These are phyloP conservation scores for Heliothis subflexa DNA, from an alignment of 1,140 invertebrate species.

Conservation along the genomic window DNA sequence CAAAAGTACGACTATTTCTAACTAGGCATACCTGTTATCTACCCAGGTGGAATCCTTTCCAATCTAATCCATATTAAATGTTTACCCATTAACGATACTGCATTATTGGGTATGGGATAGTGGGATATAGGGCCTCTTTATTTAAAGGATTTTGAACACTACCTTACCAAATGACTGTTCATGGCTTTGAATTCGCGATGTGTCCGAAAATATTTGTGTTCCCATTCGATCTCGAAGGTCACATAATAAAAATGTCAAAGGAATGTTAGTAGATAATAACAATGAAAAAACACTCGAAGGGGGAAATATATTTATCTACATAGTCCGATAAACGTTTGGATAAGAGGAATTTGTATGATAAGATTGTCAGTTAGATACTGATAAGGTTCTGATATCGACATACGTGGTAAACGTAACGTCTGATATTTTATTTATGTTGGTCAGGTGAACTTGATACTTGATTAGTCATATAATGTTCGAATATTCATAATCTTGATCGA, in stretches of 20 bases:
- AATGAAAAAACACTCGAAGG: slow-evolving; percentile 1
- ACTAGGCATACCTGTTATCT: too few species aligned
- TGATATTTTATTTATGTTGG: background rate
- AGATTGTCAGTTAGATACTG: slow-evolving; percentile 26
- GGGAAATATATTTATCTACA: slow-evolving; percentile 7
- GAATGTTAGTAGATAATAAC: background rate
- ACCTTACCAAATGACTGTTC: too few species aligned
- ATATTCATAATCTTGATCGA: too few species aligned
- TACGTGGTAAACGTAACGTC: background rate
- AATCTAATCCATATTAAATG: too few species aligned
- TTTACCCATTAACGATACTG: too few species aligned
- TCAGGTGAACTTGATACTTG: background rate
- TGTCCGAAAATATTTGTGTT: background rate
- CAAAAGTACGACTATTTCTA: too few species aligned
- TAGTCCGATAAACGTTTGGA: background rate
- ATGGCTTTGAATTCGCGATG: slow-evolving; percentile 6
- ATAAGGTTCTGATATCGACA: background rate
- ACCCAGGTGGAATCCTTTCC: too few species aligned
- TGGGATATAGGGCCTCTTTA: too few species aligned
- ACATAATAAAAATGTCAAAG: background rate
- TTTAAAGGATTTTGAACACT: too few species aligned
- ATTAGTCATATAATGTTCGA: too few species aligned
- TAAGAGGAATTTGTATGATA: slow-evolving; percentile 4
- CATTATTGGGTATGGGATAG: too few species aligned
- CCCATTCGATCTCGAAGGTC: slow-evolving; percentile 19